Evolutionary conservation across 1,140 invertebrate genomes (phyloP), one percentile per base, ranked within the genome.

Genomic region (Pogonognathellus flavescens): DNA sequence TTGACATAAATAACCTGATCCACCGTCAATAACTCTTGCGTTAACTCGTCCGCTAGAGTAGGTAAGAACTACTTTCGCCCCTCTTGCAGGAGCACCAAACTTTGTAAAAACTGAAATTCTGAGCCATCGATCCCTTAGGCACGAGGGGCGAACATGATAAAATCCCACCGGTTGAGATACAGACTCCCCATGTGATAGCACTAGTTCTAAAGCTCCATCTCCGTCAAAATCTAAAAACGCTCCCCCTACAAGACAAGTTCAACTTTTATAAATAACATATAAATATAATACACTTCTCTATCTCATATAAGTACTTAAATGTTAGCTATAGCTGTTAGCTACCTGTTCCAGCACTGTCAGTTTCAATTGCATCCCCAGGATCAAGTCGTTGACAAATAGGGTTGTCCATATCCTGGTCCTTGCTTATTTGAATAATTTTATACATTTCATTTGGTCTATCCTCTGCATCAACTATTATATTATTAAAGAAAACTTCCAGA

Each of bases 361-460:
- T 5, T 31, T 76, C 70, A 10, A 50, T 50, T 5, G 70, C 70
- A n/a, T 76, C 70, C 1, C 70, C 70, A 76, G 70, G 70, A 76
- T 41, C 31, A 16, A 76, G 31, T 7, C 70, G 14, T 1, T 16
- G 14, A 7, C 11, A 14, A 49, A 76, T 10, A 14, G 70, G 70
- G 31, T 76, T 76, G n/a, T 76, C 70, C 70, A 76, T 76, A 8
- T 76, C 70, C 31, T 76, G 41, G 7, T 76, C 70, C 41, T 76
- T 76, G 41, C 70, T 76, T 5, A n/a, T 49, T 49, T 76, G 70
- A 50, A 76, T 31, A 41, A 76, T 76, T 49, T 31, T n/a, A n/a
- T 76, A 50, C 41, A 76, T n/a, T 31, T 76, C 70, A 50, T 76
- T 76, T n/a, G 70, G 31, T 49, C 70, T 76, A n/a, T 76, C 70